Evolutionary conservation across 2,797 vertebrate genomes (phyloP).

Genomic region (Chaenodraco wilsoni): DNA sequence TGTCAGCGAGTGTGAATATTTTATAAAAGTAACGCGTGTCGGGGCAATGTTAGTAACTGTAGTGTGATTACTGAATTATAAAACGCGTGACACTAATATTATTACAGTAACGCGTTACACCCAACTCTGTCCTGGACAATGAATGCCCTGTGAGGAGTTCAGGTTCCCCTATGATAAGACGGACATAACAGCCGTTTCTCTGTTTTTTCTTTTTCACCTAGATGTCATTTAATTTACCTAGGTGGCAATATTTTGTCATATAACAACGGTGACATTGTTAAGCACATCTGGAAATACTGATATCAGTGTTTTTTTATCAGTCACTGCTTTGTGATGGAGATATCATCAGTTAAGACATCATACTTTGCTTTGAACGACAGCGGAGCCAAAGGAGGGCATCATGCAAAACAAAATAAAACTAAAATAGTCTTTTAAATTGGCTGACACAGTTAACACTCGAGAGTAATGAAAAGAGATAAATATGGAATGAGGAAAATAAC

Average conservation of each 20-base stretch:
- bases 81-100: too few relatives aligned
- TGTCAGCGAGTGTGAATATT: too few relatives aligned
- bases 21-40: too few relatives aligned
- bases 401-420: constrained; percentile 35
- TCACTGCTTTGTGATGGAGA: constrained; percentile 2
- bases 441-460: constrained; percentile 47
- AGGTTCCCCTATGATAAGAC: constrained; percentile 3
- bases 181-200: constrained; percentile 6
- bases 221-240: background rate
- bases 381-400: constrained; percentile 28
- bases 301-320: constrained; percentile 14
- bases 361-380: constrained; percentile 27
- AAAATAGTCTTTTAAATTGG: constrained; percentile 46
- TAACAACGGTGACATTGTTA: background rate
- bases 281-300: constrained; percentile 33
- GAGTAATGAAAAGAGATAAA: constrained; percentile 46
- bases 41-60: too few relatives aligned
- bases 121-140: background rate
- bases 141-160: constrained; percentile 9
- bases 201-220: constrained; percentile 13
- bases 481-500: constrained; percentile 43
- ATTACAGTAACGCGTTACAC: too few relatives aligned
- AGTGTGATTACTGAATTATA: too few relatives aligned
- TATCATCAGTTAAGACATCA: constrained; percentile 19
- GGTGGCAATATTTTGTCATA: constrained; percentile 23